phyloP scores from a whole-genome alignment of 2,888 invertebrate species.

The Danaus chrysippus region DNA sequence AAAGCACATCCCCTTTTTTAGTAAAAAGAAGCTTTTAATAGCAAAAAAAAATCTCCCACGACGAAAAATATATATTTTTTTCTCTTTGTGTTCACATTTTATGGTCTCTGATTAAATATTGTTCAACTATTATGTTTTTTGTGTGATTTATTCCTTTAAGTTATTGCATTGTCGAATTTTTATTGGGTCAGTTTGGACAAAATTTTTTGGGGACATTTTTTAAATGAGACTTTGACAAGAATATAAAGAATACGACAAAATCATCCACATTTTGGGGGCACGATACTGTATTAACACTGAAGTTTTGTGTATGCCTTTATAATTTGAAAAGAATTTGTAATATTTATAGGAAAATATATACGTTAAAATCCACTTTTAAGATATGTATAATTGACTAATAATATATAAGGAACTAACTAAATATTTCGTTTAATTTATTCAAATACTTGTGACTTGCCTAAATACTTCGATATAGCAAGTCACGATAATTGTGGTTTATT shows the following conservation, averaged over 20 bases:
- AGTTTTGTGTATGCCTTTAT: too few species aligned
- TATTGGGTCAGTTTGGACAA: slow-evolving; percentile 39
- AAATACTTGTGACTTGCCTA: not conserved
- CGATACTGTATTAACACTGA: too few species aligned
- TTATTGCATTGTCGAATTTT: slow-evolving; percentile 30
- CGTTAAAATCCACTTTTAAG: not conserved
- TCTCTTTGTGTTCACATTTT: slow-evolving; percentile 42
- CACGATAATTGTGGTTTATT: not conserved
- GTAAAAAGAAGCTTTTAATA: slow-evolving; percentile 46
- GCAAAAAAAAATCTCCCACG: slow-evolving; percentile 62
- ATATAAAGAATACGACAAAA: too few species aligned
- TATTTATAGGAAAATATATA: too few species aligned
- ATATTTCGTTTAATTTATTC: not conserved
- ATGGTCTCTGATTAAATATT: slow-evolving; percentile 49
- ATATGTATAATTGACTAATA: not conserved
- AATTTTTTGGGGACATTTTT: slow-evolving; percentile 3
- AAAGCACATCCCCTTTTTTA: slow-evolving; percentile 49
- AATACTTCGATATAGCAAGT: not conserved
- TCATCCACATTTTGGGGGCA: too few species aligned
- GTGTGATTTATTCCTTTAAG: slow-evolving; percentile 26
- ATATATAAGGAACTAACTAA: not conserved
- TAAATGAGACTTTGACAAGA: not conserved
- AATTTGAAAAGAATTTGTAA: too few species aligned
- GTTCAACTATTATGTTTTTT: slow-evolving; percentile 33
- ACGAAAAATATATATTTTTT: slow-evolving; percentile 58